Conservation (phyloP, 2,113 vertebrate genomes). For the Sylvilagus bachmani region DNA sequence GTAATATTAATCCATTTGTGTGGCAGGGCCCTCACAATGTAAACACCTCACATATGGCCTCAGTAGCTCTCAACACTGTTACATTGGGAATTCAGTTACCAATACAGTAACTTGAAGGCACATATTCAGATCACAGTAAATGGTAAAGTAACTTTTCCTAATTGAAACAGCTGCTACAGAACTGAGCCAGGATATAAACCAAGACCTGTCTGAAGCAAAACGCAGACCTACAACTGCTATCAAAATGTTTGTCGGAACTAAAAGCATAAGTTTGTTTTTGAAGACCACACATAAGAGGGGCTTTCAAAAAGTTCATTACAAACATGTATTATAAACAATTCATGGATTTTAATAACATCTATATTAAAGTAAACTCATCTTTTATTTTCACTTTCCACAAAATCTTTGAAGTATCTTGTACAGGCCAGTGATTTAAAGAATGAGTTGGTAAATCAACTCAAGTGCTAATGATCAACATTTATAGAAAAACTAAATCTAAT, state of each 20-base stretch:
- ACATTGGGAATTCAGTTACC: neutral
- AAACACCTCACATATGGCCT: neutral
- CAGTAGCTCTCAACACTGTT: neutral
- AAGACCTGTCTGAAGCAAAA: conserved; percentile 32
- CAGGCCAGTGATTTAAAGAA: neutral
- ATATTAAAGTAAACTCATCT: too few species aligned
- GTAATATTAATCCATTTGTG: neutral
- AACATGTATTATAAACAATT: too few species aligned
- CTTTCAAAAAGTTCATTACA: too few species aligned
- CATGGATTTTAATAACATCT: too few species aligned
- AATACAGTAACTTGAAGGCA: neutral
- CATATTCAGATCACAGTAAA: neutral
- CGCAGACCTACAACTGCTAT: neutral
- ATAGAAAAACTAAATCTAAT: neutral
- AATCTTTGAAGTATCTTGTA: neutral
- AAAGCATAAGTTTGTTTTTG: too few species aligned
- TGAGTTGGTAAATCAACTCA: neutral
- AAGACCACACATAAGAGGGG: too few species aligned
- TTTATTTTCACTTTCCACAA: too few species aligned
- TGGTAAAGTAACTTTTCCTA: neutral
- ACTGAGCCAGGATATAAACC: neutral
- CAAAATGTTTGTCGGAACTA: too few species aligned
- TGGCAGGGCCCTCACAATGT: neutral
- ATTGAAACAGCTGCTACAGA: neutral
- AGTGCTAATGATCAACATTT: neutral